Evolutionary conservation across 2,113 vertebrate species (phyloP).

Genomic region (Clarias magur): DNA sequence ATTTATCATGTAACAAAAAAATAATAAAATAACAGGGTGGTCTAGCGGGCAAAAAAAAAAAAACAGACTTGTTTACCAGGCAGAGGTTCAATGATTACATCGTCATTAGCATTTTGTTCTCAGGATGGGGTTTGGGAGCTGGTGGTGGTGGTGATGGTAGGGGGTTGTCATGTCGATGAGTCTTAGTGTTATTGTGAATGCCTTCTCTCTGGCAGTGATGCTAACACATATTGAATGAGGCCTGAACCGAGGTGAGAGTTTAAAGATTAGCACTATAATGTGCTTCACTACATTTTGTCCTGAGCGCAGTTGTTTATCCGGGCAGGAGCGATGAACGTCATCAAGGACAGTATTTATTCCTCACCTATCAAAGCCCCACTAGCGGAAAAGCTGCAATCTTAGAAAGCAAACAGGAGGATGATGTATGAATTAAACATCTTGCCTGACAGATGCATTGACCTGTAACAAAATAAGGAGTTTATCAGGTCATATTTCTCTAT

Average conservation of each 20-base stretch:
- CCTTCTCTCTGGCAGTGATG: slow-evolving; percentile 43
- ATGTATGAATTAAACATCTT: slow-evolving; percentile 51
- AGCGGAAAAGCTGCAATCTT: slow-evolving; percentile 17
- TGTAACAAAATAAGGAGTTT: slow-evolving; percentile 27
- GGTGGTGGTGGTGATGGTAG: neutral
- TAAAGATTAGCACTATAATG: slow-evolving; percentile 56
- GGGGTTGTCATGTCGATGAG: slow-evolving; percentile 54
- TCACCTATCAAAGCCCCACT: slow-evolving; percentile 12
- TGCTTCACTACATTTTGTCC: slow-evolving; percentile 44
- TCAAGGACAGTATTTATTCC: slow-evolving; percentile 35
- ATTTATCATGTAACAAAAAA: neutral
- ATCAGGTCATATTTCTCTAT: slow-evolving; percentile 39
- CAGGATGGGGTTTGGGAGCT: slow-evolving; percentile 40
- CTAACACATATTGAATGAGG: slow-evolving; percentile 54
- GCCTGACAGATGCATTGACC: slow-evolving; percentile 41
- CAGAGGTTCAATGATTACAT: slow-evolving; percentile 5
- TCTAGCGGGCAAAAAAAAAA: neutral
- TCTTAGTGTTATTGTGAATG: slow-evolving; percentile 56
- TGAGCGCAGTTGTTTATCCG: slow-evolving; percentile 33
- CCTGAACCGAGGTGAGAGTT: slow-evolving; percentile 44
- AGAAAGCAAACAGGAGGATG: slow-evolving; percentile 45
- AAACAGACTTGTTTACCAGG: slow-evolving; percentile 8
- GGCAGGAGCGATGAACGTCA: slow-evolving; percentile 12
- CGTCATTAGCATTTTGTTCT: slow-evolving; percentile 47
- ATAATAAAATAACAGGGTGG: neutral